Base-by-base conservation (phyloP, 2,113 vertebrate genomes). In the Leptobrachium leishanense region DNA sequence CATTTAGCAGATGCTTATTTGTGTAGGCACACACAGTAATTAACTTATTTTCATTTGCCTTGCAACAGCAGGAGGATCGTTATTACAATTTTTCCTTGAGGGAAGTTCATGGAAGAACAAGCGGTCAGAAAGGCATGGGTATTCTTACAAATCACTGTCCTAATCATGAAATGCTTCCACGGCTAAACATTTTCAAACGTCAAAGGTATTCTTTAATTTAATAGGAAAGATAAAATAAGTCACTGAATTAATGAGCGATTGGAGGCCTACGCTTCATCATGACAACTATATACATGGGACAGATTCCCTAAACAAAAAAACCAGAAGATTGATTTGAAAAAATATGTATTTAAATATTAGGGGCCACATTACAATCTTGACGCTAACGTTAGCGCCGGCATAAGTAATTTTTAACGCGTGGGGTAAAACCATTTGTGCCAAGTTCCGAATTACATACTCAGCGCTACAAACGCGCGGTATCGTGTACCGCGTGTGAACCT, bases 261-360 rank as follows among this genome's bases (percentile, higher is more conserved):
- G 40, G 6, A 39, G 31, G 5, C 50, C 69, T 54, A 55, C 46
- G 9, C 46, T 54, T 13, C 40, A 31, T 31, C 20, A 54, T 54
- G 40, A 54, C 44, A 72, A 44, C 6, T 70, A 70, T 70, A 55
- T 55, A 54, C 46, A 39, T 72, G 44, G 69, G 46, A 50, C 39
- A 11, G 20, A 69, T 46, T 69, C 68, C 20, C 20, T 31, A 31
- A 31, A 69, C 42, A 5, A 74, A 62, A 62, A 50, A 75, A 65
- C 42, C 44, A 64, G 5, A 40, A 7, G 62, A 70, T 11, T 70
- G 68, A 70, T 70, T 20, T 31, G 13, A 44, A 41, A 40, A 62
- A n/a, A 8, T 3, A 74, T 43, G 8, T 31, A 63, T 74, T 50
- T 72, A 54, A 41, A 75, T 75, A 10, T 46, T 12, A 75, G 73